Base-by-base conservation (phyloP, 2,113 vertebrate species). In the Galbula dea region DNA sequence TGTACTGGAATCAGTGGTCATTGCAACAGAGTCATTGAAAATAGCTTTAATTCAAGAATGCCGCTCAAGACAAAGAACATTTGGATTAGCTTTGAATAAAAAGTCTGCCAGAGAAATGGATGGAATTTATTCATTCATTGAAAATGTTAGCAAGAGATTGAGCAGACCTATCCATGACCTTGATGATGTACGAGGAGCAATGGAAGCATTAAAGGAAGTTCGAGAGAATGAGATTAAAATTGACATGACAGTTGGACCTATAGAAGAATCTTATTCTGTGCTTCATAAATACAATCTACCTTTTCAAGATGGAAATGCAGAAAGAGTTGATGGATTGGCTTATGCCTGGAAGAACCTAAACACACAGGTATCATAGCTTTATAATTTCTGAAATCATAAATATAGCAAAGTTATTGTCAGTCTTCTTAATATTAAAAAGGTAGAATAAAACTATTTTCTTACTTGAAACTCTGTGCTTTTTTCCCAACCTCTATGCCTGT, bases 321-420 rank as follows among this genome's bases (percentile, higher is more conserved):
- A 98, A 88, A 97, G 95, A 32, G 97, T 98, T 48, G 98, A 98
- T 82, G 97, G 98, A 10, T 96, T 98, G 82, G 96, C 95, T 34
- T 98, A 98, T 89, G 96, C 96, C 75, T 98, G 98, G 98, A 98
- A 96, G 27, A 98, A 94, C 89, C 97, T 98, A 74, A 97, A 93
- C 22, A 67, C 87, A 26, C 97, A 98, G 98, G 98, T 98, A 95
- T 39, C 10, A 4, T 27, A 75, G 27, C 41, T 54, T 3, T 77
- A 27, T 43, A 79, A 30, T 85, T 85, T 78, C 23, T 87, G 17
- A 72, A 71, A 51, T 82, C 2, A 16, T 57, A 29, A 41, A 13
- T 49, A 30, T 36, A 65, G 7, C 17, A 76, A 65, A 72, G 26
- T 41, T 43, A 30, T 52, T 83, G 12, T 69, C 32, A 76, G 7